These are phyloP conservation scores for Psammodynastes pulverulentus DNA, from an alignment of 2,113 vertebrate species.

Conservation along the genomic window DNA sequence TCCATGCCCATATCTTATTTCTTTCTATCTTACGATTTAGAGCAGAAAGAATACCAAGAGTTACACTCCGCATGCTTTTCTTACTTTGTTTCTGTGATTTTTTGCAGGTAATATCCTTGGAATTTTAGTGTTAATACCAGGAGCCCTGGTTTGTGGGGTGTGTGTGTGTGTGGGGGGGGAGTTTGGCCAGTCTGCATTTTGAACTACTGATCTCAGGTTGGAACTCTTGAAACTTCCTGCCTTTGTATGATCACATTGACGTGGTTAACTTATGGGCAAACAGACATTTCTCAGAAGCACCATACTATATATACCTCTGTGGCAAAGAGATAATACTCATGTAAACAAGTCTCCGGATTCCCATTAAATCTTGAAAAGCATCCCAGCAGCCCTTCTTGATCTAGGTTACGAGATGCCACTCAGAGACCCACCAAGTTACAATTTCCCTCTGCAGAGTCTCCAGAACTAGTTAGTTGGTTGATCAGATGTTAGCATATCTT, in stretches of 20 bases:
- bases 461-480: neutral
- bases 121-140: neutral
- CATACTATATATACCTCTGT: neutral
- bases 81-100: neutral
- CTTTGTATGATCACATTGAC: neutral
- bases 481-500: neutral
- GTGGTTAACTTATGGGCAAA: neutral
- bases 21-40: neutral
- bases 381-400: neutral
- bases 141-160: no score
- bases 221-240: neutral
- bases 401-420: neutral
- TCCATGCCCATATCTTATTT: neutral
- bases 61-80: neutral
- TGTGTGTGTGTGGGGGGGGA: no score
- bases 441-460: neutral
- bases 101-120: neutral
- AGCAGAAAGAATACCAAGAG: neutral
- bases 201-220: neutral
- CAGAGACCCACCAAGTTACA: neutral
- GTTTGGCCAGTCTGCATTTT: neutral
- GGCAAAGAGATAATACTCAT: neutral
- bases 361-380: neutral
- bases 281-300: neutral
- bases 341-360: neutral